phyloP scores from a whole-genome alignment of 2,888 invertebrate species.

The Tridacna crocea region DNA sequence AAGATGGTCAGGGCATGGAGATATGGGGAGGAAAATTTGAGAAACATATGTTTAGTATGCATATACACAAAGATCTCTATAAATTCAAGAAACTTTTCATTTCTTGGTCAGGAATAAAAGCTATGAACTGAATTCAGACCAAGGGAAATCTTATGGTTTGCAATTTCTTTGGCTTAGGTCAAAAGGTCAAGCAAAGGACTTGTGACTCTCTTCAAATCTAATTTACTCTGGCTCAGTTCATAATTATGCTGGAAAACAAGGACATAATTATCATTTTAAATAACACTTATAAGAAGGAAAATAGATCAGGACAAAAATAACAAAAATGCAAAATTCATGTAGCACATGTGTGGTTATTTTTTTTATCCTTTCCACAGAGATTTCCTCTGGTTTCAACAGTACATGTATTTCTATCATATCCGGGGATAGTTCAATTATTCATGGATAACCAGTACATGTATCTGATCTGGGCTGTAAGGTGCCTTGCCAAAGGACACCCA shows the following conservation, averaged over 20 bases:
- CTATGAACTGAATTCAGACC: slow-evolving; percentile 20
- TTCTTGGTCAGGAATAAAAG: background rate
- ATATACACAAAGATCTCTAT: slow-evolving; percentile 6
- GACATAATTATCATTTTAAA: background rate
- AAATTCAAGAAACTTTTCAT: background rate
- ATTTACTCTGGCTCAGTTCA: slow-evolving; percentile 19
- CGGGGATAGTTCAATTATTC: too few species aligned
- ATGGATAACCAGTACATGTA: too few species aligned
- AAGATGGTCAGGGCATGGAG: slow-evolving; percentile 67
- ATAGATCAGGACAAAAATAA: too few species aligned
- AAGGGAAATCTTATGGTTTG: background rate
- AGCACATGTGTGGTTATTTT: too few species aligned
- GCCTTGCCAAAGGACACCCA: too few species aligned
- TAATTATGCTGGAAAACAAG: slow-evolving; percentile 25
- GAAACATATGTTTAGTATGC: slow-evolving; percentile 54
- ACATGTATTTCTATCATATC: too few species aligned
- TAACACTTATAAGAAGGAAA: too few species aligned
- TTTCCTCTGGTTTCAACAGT: too few species aligned
- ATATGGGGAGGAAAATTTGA: slow-evolving; percentile 62
- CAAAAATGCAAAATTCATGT: too few species aligned
- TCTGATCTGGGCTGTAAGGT: too few species aligned
- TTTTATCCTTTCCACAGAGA: too few species aligned
- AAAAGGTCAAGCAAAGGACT: slow-evolving; percentile 16
- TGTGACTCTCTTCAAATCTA: background rate
- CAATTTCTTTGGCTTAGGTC: background rate